Evolutionary conservation across 2,888 invertebrate genomes (phyloP).

Genomic region (Protodeltote pygarga): DNA sequence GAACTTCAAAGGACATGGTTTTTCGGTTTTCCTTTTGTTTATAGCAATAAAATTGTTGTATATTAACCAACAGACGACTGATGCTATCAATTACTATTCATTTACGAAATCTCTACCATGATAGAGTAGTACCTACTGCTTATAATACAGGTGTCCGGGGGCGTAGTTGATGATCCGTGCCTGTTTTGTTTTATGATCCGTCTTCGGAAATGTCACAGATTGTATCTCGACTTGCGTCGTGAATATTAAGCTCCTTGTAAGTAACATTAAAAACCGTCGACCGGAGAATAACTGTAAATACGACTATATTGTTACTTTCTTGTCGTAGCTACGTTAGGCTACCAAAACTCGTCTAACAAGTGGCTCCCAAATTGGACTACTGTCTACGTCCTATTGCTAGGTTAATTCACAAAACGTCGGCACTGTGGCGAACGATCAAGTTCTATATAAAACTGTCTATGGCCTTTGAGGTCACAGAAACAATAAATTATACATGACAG

Average conservation of each 20-base stretch:
- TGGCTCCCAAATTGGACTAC: conserved; percentile 9
- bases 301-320: conserved; percentile 62
- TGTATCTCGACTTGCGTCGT: conserved; percentile 58
- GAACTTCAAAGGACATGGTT: too few species aligned
- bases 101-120: conserved; percentile 24
- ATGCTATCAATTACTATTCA: conserved; percentile 25
- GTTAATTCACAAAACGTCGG: background rate
- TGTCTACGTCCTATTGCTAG: conserved; percentile 9
- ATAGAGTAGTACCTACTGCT: conserved; percentile 32
- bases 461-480: conserved; percentile 8
- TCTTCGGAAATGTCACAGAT: conserved; percentile 60
- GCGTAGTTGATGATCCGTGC: conserved; percentile 44
- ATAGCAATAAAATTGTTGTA: background rate
- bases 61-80: conserved; percentile 7
- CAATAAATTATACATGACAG: conserved; percentile 29
- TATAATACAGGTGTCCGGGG: conserved; percentile 34
- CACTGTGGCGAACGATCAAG: conserved; percentile 3
- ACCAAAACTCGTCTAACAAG: conserved; percentile 45
- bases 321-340: conserved; percentile 51
- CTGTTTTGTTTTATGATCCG: conserved; percentile 35
- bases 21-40: background rate
- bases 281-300: conserved; percentile 74
- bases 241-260: conserved; percentile 67
- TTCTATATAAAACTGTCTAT: conserved; percentile 15
- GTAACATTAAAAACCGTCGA: conserved; percentile 62